Conservation (phyloP, 2,113 vertebrate species). For the Microcebus ravelobensis region DNA sequence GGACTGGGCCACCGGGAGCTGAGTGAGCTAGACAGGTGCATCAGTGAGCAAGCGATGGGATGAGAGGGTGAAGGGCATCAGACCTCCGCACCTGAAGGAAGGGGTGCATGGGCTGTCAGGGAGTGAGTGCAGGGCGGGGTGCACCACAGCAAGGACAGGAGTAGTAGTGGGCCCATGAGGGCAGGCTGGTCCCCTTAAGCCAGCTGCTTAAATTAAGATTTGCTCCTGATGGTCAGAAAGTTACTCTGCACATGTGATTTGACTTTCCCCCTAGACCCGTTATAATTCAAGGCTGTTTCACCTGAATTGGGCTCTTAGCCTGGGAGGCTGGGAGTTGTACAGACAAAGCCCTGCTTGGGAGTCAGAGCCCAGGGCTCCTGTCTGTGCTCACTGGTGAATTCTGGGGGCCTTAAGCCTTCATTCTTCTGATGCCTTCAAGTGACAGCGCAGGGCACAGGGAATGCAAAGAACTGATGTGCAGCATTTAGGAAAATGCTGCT, state of each 20-base stretch:
- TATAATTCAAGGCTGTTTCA: background rate
- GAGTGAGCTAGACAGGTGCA: background rate
- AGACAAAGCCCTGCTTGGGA: background rate
- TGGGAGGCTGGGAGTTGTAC: background rate
- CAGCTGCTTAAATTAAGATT: background rate
- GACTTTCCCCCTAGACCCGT: background rate
- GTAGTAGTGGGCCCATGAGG: too few relatives aligned
- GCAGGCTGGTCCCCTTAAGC: background rate
- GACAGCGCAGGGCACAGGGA: background rate
- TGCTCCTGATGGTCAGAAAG: background rate
- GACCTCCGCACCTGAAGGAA: rapidly evolving
- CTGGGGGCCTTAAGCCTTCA: background rate
- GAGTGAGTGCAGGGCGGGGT: background rate
- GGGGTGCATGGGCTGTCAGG: background rate
- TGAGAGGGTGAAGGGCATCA: rapidly evolving
- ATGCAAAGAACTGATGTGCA: background rate
- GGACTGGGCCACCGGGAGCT: background rate
- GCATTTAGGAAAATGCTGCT: background rate
- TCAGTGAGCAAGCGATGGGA: too few relatives aligned
- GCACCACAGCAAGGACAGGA: rapidly evolving
- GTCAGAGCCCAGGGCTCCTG: background rate
- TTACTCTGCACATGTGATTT: background rate
- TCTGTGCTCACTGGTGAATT: background rate
- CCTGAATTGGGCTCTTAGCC: background rate
- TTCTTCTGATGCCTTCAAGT: background rate